Percentiles rank a stretch among this genome's conserved stretches.
Evolutionary conservation across 2,888 invertebrate species (phyloP).

Genomic region (Drosophila niveifrons): DNA sequence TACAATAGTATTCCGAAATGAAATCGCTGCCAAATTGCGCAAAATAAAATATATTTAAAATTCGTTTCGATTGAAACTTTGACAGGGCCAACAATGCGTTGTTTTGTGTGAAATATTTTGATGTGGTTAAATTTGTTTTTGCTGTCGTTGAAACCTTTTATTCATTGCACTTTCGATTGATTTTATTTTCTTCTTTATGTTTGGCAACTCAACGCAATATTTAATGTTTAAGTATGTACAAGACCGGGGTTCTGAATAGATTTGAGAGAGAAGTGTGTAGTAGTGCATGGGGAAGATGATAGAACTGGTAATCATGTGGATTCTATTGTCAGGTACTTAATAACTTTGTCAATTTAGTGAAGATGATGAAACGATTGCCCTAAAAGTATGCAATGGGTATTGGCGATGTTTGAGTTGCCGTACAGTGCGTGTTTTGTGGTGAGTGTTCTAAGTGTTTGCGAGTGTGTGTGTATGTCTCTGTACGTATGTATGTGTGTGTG

Average conservation of each 20-base stretch:
- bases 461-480: constrained; percentile 19
- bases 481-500: constrained; percentile 9
- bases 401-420: constrained; percentile 44
- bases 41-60: constrained; percentile 44
- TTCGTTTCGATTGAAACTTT: constrained; percentile 27
- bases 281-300: constrained; percentile 11
- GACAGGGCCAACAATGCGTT: constrained; percentile 12
- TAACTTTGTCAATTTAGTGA: constrained; percentile 47
- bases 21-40: background rate
- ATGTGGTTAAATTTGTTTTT: constrained; percentile 39
- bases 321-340: constrained; percentile 81
- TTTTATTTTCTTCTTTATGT: constrained; percentile 14
- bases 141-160: constrained; percentile 81
- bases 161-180: constrained; percentile 47
- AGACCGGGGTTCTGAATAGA: constrained; percentile 33
- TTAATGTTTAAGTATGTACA: constrained; percentile 55
- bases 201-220: constrained; percentile 55
- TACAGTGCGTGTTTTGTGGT: constrained; percentile 34
- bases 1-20: constrained; percentile 62
- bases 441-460: too few species aligned
- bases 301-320: constrained; percentile 33
- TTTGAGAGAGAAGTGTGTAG: constrained; percentile 2
- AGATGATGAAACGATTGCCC: constrained; percentile 25
- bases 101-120: constrained; percentile 14
- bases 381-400: constrained; percentile 45